Evolutionary conservation across 2,888 invertebrate species (phyloP).

Genomic region (Dolomedes plantarius): DNA sequence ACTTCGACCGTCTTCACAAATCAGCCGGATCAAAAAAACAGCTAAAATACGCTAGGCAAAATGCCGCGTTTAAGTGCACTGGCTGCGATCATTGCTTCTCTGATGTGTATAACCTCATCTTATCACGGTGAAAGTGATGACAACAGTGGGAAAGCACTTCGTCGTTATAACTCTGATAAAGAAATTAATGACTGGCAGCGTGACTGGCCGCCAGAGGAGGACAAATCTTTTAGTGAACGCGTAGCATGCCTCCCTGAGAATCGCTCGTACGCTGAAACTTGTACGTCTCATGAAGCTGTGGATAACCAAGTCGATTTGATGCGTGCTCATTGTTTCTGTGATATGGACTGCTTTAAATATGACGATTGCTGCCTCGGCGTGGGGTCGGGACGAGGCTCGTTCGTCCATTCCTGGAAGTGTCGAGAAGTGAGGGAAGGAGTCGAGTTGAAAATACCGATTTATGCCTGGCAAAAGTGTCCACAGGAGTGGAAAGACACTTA

Average conservation of each 20-base stretch:
- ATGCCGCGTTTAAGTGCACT: background rate
- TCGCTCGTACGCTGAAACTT: background rate
- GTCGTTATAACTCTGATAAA: background rate
- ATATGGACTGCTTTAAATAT: constrained; percentile 34
- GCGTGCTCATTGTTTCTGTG: constrained; percentile 37
- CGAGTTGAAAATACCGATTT: constrained; percentile 5
- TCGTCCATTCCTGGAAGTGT: background rate
- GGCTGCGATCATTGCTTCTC: background rate
- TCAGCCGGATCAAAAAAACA: background rate
- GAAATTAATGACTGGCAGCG: no score
- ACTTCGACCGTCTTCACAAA: background rate
- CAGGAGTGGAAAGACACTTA: background rate
- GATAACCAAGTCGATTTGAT: background rate
- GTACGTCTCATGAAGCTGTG: background rate
- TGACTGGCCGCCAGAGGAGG: background rate
- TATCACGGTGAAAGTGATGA: background rate
- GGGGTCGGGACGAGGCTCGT: background rate
- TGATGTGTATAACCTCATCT: background rate
- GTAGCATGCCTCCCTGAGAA: constrained; percentile 29
- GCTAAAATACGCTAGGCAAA: background rate
- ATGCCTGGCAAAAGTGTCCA: constrained; percentile 47
- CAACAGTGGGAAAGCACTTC: background rate
- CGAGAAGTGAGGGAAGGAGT: background rate
- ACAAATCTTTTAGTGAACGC: background rate
- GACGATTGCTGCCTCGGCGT: constrained; percentile 57